Evolutionary conservation across 2,113 vertebrate species (phyloP).

Genomic region (Pithys albifrons): DNA sequence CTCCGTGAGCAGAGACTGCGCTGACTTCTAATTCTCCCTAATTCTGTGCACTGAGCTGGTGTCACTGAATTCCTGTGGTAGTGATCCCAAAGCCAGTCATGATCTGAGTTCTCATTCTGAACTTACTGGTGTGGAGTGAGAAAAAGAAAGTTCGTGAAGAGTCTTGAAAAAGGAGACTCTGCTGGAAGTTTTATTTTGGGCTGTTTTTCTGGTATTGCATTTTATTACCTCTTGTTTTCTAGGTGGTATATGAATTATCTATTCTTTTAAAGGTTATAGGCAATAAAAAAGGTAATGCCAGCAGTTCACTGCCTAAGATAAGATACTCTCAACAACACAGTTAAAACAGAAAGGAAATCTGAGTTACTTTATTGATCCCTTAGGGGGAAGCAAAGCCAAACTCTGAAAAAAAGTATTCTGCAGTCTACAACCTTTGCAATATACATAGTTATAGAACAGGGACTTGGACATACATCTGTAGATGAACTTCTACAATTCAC

Average conservation of each 20-base stretch:
- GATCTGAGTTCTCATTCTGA: not conserved
- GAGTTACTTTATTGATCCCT: slow-evolving; percentile 45
- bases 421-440: not conserved
- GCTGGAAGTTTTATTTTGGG: not conserved
- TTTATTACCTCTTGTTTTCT: not conserved
- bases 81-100: not conserved
- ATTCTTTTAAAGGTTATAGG: not conserved
- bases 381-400: slow-evolving; percentile 2
- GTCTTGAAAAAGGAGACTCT: not conserved
- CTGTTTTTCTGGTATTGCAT: not conserved
- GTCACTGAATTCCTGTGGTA: not conserved
- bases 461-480: not conserved
- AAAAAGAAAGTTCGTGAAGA: not conserved
- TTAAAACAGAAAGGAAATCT: slow-evolving; percentile 4
- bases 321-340: not conserved
- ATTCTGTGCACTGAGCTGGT: not conserved
- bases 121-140: not conserved
- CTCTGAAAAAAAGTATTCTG: not conserved
- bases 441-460: not conserved
- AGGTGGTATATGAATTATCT: not conserved
- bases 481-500: not conserved
- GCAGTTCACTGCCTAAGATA: not conserved
- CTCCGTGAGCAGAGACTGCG: not conserved
- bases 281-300: not conserved
- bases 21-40: not conserved